Percentiles rank a stretch among this genome's conserved stretches.
These are phyloP conservation scores for Hetaerina titia DNA, from an alignment of 2,888 invertebrate species.

Conservation along the genomic window DNA sequence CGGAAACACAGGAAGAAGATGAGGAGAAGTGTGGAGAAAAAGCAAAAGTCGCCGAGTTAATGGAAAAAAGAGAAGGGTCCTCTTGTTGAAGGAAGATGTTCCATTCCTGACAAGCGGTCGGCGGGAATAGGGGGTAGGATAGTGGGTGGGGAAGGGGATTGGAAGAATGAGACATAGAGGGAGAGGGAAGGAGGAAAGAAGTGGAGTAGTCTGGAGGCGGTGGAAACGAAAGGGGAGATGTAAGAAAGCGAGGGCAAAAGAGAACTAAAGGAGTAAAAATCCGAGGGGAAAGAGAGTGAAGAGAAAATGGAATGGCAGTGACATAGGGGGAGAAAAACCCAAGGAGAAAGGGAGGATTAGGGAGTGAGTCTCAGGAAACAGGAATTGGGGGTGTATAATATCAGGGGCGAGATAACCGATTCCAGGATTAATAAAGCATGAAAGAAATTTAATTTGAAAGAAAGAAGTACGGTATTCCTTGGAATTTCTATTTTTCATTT, in stretches of 20 bases:
- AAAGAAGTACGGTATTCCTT: not conserved
- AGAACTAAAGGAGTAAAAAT: not conserved
- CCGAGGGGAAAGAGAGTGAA: not conserved
- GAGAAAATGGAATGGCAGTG: not conserved
- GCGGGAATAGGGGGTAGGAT: too few relatives aligned
- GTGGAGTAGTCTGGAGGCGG: too few relatives aligned
- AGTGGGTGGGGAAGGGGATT: not conserved
- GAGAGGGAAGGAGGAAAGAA: too few relatives aligned
- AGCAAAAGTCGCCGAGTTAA: conserved; percentile 31
- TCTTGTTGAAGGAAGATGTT: conserved; percentile 22
- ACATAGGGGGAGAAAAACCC: not conserved
- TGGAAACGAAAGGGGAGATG: too few relatives aligned
- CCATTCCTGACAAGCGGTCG: not conserved
- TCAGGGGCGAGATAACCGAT: not conserved
- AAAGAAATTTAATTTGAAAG: not conserved
- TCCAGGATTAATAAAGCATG: not conserved
- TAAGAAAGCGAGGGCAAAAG: too few relatives aligned
- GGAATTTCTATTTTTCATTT: not conserved
- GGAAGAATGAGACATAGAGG: not conserved
- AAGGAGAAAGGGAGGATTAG: not conserved
- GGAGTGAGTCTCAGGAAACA: not conserved
- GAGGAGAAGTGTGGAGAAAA: not conserved
- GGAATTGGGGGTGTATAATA: not conserved
- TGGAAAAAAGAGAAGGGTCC: conserved; percentile 34
- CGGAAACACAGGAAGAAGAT: not conserved